Conservation (phyloP, 35 echinoderm and acorn worm genomes). For the Strongylocentrotus purpuratus region DNA sequence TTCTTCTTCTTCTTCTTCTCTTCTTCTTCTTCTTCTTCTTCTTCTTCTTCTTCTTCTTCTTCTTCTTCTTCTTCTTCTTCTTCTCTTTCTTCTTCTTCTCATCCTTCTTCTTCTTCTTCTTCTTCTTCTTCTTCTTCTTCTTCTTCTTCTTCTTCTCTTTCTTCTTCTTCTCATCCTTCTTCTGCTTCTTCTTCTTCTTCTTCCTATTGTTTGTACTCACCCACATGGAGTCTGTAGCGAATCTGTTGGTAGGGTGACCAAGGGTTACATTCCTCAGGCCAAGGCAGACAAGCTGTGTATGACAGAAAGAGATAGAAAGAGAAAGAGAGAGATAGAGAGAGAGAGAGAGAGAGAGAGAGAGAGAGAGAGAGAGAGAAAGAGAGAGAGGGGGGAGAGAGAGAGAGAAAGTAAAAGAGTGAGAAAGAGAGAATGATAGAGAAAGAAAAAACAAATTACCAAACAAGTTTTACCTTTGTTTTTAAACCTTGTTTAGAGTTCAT, state of each 20-base stretch:
- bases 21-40: too few relatives aligned
- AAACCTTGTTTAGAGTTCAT: not conserved
- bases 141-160: too few relatives aligned
- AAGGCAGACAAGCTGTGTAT: constrained; percentile 8
- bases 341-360: not conserved
- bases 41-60: not conserved
- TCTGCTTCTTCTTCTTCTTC: not conserved
- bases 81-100: not conserved
- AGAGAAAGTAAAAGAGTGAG: not conserved
- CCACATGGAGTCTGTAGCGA: constrained; percentile 33
- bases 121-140: too few relatives aligned
- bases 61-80: not conserved
- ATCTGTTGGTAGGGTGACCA: not conserved
- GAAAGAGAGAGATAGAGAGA: not conserved
- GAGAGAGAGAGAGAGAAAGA: too few relatives aligned
- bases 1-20: too few relatives aligned
- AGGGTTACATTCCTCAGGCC: not conserved
- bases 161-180: too few relatives aligned
- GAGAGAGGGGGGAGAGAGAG: too few relatives aligned
- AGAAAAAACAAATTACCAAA: too few relatives aligned
- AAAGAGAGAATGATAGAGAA: not conserved
- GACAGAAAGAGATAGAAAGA: too few relatives aligned
- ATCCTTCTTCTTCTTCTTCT: too few relatives aligned
- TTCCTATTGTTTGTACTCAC: not conserved
- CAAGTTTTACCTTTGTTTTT: not conserved